Evolutionary conservation across 2,797 vertebrate genomes (phyloP).

Genomic region (Chaetophractus vellerosus): DNA sequence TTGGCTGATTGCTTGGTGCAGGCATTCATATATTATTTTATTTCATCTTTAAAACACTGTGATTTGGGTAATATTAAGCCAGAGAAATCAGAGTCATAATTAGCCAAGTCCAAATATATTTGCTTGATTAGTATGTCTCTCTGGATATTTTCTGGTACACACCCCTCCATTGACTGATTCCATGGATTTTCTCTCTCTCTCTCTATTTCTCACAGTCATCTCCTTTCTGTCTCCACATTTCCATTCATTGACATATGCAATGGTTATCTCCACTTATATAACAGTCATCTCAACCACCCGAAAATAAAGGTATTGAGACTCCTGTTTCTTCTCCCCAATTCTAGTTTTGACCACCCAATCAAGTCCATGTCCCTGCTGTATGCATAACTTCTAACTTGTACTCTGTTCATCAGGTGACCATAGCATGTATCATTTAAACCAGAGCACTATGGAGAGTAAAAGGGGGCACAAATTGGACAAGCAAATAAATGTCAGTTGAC

Average conservation of each 20-base stretch:
- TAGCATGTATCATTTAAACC: too few species aligned
- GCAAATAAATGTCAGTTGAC: background rate
- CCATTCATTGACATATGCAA: background rate
- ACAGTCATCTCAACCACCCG: too few species aligned
- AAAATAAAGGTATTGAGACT: background rate
- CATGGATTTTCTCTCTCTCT: background rate
- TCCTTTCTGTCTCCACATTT: too few species aligned
- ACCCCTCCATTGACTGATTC: background rate
- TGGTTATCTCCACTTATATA: too few species aligned
- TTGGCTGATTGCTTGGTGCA: background rate
- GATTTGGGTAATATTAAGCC: background rate
- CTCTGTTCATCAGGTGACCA: too few species aligned
- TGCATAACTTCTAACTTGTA: background rate
- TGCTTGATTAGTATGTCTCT: background rate
- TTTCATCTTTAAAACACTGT: background rate
- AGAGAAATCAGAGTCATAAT: background rate
- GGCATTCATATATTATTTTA: too few species aligned
- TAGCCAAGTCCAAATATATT: background rate
- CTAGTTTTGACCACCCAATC: fast-evolving
- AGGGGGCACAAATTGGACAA: fast-evolving
- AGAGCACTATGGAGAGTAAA: background rate
- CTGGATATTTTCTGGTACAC: background rate
- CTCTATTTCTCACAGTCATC: background rate
- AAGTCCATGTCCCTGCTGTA: fast-evolving
- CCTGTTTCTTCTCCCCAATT: background rate